These are phyloP conservation scores for Drosophila kohkoa DNA, from an alignment of 1,140 invertebrate species.

Conservation along the genomic window DNA sequence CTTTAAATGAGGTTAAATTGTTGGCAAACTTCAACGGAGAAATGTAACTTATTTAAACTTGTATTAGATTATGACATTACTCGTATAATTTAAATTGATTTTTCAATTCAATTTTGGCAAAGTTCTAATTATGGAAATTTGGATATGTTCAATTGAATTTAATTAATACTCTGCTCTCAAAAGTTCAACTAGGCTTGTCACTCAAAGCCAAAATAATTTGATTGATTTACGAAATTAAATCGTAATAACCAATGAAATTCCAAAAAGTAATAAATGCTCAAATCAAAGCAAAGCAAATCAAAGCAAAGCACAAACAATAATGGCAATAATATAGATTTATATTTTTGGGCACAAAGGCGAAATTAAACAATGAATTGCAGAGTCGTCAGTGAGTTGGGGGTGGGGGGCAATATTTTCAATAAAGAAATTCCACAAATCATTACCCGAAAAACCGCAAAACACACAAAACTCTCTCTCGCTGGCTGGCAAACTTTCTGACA, in stretches of 20 bases:
- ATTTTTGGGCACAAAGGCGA: constrained; percentile 20
- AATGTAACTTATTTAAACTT: too few species aligned
- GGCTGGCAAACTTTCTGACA: constrained; percentile 55
- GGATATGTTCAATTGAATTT: background rate
- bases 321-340: constrained; percentile 24
- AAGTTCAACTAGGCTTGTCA: background rate
- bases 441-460: constrained; percentile 57
- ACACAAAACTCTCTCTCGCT: constrained; percentile 38
- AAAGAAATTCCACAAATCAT: constrained; percentile 79
- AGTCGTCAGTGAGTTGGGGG: background rate
- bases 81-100: background rate
- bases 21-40: background rate
- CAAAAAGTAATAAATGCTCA: constrained; percentile 33
- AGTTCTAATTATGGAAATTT: too few species aligned
- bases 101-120: background rate
- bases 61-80: background rate
- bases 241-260: constrained; percentile 43
- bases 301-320: constrained; percentile 33
- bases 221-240: constrained; percentile 28
- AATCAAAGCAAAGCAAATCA: constrained; percentile 10
- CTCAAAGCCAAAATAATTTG: constrained; percentile 13
- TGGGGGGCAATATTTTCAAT: constrained; percentile 55
- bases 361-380: constrained; percentile 32
- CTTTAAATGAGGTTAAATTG: background rate
- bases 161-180: background rate